phyloP scores from a whole-genome alignment of 2,888 invertebrate species.

The Thymelicus lineola region DNA sequence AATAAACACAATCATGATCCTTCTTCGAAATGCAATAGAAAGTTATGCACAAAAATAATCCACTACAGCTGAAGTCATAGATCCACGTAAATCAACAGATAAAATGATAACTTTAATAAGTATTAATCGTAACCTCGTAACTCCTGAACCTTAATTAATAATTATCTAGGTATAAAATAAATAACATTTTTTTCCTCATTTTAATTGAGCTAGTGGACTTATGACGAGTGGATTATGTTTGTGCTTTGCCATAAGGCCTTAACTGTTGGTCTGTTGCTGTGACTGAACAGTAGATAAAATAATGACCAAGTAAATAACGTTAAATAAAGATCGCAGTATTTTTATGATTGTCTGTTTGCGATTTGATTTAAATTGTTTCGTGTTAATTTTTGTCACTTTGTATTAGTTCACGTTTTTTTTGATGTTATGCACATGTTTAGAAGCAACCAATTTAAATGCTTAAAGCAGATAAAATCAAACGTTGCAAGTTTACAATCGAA shows the following conservation, averaged over 20 bases:
- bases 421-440: constrained; percentile 5
- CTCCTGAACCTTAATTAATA: no score
- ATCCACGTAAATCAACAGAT: no score
- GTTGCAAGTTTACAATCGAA: constrained; percentile 16
- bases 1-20: no score
- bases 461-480: constrained; percentile 21
- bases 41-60: no score
- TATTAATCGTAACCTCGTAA: no score
- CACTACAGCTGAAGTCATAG: no score
- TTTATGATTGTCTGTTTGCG: not conserved
- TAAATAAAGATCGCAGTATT: not conserved
- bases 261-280: not conserved
- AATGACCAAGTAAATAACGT: not conserved
- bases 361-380: constrained; percentile 1
- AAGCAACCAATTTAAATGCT: constrained; percentile 20
- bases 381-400: not conserved
- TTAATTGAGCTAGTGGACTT: not conserved
- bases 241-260: not conserved
- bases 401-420: constrained; percentile 9
- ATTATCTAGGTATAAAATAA: no score
- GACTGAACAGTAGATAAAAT: not conserved
- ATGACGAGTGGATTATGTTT: not conserved
- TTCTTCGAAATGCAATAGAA: no score
- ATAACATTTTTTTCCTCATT: not conserved
- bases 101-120: no score